Evolutionary conservation across 2,888 invertebrate species (phyloP).

Genomic region (Phorcus lineatus): DNA sequence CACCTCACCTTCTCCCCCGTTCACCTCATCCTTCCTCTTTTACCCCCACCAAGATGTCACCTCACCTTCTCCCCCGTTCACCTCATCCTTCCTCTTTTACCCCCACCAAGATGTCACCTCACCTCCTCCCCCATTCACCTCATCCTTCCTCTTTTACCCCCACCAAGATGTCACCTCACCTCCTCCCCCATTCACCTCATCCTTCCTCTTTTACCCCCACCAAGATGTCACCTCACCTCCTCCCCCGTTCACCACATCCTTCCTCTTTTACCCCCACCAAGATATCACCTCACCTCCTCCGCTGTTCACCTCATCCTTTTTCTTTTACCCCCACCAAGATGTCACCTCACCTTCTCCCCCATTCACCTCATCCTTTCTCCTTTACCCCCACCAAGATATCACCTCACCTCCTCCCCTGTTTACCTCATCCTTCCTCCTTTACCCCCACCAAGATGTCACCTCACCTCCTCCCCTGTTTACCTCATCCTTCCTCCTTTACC

Average conservation of each 20-base stretch:
- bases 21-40: constrained; percentile 5
- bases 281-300: not conserved
- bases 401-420: not conserved
- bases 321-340: not conserved
- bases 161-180: not conserved
- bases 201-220: constrained; percentile 2
- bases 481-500: not conserved
- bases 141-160: not conserved
- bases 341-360: not conserved
- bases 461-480: not conserved
- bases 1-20: too few species aligned
- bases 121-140: not conserved
- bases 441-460: not conserved
- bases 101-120: not conserved
- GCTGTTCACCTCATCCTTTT: not conserved
- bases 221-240: not conserved
- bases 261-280: not conserved
- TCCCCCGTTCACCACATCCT: not conserved
- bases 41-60: not conserved
- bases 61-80: not conserved
- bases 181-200: constrained; percentile 5
- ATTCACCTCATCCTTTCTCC: not conserved
- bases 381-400: not conserved
- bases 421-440: not conserved
- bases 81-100: not conserved